These are phyloP conservation scores for Oxystoma pomonae DNA, from an alignment of 2,888 invertebrate species.

Conservation along the genomic window DNA sequence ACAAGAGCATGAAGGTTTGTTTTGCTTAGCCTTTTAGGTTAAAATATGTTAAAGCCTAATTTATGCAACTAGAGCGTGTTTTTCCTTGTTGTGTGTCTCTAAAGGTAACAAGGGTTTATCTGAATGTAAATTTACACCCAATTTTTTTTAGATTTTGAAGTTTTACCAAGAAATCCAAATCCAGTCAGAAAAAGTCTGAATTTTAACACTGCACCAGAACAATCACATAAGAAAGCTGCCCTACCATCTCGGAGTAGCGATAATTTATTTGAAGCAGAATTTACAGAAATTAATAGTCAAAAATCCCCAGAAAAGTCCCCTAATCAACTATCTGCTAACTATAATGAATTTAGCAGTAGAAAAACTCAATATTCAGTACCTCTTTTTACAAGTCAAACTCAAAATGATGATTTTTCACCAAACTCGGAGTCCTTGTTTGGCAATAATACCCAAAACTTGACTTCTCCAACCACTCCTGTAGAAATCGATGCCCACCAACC, in stretches of 20 bases:
- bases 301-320: neutral
- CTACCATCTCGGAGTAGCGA: neutral
- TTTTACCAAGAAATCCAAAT: neutral
- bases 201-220: constrained; percentile 29
- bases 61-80: neutral
- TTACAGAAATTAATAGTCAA: neutral
- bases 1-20: constrained; percentile 39
- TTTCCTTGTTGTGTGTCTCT: no score
- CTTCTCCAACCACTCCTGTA: neutral
- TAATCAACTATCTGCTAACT: neutral
- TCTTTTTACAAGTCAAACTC: neutral
- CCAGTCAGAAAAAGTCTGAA: constrained; percentile 37
- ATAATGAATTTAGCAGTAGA: neutral
- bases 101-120: no score
- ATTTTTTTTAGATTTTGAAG: neutral
- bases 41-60: neutral
- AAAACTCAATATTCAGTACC: neutral
- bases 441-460: neutral
- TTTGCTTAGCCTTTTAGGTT: neutral
- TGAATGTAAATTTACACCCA: no score
- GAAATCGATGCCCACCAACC: neutral
- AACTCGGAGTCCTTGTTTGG: neutral
- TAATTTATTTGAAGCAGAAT: neutral
- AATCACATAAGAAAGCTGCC: neutral
- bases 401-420: neutral